Conservation (phyloP, 2,797 vertebrate genomes). For the Melanotaenia boesemani region DNA sequence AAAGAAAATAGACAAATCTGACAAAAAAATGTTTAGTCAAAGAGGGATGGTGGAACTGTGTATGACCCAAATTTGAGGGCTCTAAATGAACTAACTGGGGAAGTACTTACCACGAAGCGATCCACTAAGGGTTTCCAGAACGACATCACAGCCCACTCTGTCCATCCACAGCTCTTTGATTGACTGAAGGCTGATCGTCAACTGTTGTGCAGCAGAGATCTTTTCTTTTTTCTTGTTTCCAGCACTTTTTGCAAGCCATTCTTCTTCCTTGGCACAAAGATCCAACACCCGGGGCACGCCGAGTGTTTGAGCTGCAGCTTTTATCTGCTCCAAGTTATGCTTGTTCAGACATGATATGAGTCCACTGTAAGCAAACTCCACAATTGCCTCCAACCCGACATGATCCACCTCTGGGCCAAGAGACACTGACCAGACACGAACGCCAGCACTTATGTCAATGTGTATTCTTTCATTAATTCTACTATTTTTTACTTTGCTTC, state of each 20-base stretch:
- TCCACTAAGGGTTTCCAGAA: conserved; percentile 67
- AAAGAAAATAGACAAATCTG: neutral
- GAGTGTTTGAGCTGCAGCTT: conserved; percentile 65
- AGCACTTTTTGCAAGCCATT: conserved; percentile 14
- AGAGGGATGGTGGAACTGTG: neutral
- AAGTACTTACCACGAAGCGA: conserved; percentile 73
- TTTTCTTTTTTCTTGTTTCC: conserved; percentile 12
- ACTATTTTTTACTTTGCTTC: neutral
- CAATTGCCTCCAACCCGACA: conserved; percentile 71
- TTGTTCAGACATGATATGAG: conserved; percentile 49
- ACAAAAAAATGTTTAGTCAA: neutral
- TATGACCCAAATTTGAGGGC: neutral
- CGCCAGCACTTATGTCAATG: neutral
- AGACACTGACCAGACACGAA: conserved; percentile 26
- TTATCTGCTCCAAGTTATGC: conserved; percentile 50
- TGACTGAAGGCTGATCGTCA: conserved; percentile 61
- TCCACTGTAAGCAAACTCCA: conserved; percentile 85
- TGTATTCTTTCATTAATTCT: neutral
- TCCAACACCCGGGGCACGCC: conserved; percentile 67
- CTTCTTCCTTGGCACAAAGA: conserved; percentile 53
- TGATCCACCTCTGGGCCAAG: conserved; percentile 56
- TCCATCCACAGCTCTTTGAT: conserved; percentile 75
- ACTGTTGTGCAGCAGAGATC: conserved; percentile 53
- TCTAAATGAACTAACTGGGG: neutral
- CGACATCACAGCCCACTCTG: conserved; percentile 77